Evolutionary conservation across 1,140 invertebrate genomes (phyloP).

Genomic region (Dinoponera quadriceps): DNA sequence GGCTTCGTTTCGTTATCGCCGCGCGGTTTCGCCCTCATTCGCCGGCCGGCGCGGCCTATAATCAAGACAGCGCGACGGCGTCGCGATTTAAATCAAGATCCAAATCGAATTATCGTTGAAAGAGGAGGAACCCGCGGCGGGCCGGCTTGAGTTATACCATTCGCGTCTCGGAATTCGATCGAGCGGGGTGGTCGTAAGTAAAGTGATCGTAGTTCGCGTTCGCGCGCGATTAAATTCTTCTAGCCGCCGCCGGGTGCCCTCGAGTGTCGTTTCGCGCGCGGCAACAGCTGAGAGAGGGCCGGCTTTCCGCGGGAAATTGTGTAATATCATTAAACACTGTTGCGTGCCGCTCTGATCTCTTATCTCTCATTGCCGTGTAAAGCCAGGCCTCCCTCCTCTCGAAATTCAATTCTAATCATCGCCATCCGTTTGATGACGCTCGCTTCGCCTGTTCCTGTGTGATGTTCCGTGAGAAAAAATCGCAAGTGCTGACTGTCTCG

Average conservation of each 20-base stretch:
- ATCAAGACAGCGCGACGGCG: slow-evolving; percentile 45
- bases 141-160: slow-evolving; percentile 41
- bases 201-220: no score
- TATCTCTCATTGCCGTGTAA: background rate
- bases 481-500: no score
- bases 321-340: background rate
- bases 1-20: slow-evolving; percentile 40
- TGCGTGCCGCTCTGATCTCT: background rate
- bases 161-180: slow-evolving; percentile 32
- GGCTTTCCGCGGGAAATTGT: slow-evolving; percentile 10
- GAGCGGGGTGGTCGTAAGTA: background rate
- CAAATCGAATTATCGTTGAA: slow-evolving; percentile 62
- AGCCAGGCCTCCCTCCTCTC: no score
- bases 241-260: background rate
- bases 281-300: background rate
- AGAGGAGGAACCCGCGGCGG: slow-evolving; percentile 43
- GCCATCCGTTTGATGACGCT: no score
- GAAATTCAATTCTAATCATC: no score
- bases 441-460: no score
- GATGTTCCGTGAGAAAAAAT: no score
- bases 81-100: slow-evolving; percentile 59
- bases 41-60: slow-evolving; percentile 28
- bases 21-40: slow-evolving; percentile 17
- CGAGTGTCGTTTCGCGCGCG: background rate
- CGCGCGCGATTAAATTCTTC: slow-evolving; percentile 27